These are phyloP conservation scores for Nomada ruficornis DNA, from an alignment of 2,888 invertebrate species.

Conservation along the genomic window DNA sequence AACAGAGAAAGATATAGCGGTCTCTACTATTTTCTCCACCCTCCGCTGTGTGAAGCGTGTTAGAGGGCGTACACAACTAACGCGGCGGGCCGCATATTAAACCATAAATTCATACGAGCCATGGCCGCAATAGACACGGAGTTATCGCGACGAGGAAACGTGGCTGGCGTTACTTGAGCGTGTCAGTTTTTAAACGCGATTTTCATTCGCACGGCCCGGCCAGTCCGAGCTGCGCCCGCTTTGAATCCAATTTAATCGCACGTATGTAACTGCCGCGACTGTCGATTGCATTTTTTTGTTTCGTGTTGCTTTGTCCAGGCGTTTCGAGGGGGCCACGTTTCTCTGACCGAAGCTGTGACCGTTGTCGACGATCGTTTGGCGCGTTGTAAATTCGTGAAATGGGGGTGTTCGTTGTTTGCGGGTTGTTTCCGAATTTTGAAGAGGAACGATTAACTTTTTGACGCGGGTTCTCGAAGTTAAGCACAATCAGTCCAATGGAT, in stretches of 20 bases:
- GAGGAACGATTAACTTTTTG: too few relatives aligned
- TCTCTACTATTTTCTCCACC: constrained; percentile 11
- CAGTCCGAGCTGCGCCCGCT: constrained; percentile 7
- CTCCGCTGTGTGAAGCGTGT: constrained; percentile 42
- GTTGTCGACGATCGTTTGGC: constrained; percentile 12
- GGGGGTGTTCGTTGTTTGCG: not conserved
- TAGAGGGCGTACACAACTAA: constrained; percentile 72
- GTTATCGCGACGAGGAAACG: constrained; percentile 64
- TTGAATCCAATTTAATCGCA: constrained; percentile 48
- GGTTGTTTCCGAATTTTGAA: not conserved
- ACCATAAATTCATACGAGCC: constrained; percentile 80
- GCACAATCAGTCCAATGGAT: too few relatives aligned
- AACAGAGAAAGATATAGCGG: not conserved
- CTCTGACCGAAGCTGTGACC: not conserved
- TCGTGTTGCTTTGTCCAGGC: too few relatives aligned
- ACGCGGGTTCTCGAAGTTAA: too few relatives aligned
- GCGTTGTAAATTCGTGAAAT: not conserved
- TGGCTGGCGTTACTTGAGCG: constrained; percentile 64
- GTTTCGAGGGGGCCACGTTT: too few relatives aligned
- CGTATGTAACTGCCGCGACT: constrained; percentile 47
- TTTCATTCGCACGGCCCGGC: constrained; percentile 49
- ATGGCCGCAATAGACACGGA: constrained; percentile 60
- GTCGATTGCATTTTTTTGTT: constrained; percentile 38
- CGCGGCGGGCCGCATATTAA: constrained; percentile 79
- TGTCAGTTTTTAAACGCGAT: constrained; percentile 66